Percentiles rank a stretch among this genome's conserved stretches.
Conservation (phyloP, 1,140 invertebrate genomes). For the Lasioglossum baleicum region DNA sequence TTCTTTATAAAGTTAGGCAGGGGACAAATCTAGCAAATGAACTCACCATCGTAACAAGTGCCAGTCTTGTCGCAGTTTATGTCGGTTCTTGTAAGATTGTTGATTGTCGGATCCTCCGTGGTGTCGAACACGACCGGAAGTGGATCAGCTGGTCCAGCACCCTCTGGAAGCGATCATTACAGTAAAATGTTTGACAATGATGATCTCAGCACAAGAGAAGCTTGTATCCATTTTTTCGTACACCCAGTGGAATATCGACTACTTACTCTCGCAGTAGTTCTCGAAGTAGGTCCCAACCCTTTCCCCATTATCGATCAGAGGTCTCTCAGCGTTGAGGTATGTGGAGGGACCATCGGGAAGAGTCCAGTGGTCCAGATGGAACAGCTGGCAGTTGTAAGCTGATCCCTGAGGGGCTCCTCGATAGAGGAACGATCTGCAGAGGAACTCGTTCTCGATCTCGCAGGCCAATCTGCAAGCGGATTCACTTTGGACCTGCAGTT, state of each 20-base stretch:
- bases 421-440: conserved; percentile 94
- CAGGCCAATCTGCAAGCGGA: conserved; percentile 92
- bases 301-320: conserved; percentile 94
- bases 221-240: no score
- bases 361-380: conserved; percentile 95
- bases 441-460: conserved; percentile 95
- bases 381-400: conserved; percentile 93
- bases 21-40: not conserved
- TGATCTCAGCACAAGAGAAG: no score
- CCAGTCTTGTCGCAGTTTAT: conserved; percentile 96
- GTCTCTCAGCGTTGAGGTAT: conserved; percentile 92
- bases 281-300: conserved; percentile 93
- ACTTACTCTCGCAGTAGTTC: conserved; percentile 90
- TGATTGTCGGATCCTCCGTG: conserved; percentile 85
- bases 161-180: conserved; percentile 50
- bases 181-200: no score
- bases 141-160: conserved; percentile 72
- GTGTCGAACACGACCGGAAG: conserved; percentile 87
- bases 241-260: no score
- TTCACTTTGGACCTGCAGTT: conserved; percentile 89
- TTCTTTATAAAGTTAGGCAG: no score
- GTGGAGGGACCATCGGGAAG: conserved; percentile 94
- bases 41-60: conserved; percentile 94
- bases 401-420: conserved; percentile 87
- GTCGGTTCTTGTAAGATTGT: conserved; percentile 87